These are phyloP conservation scores for Myotis daubentonii DNA, from an alignment of 2,797 vertebrate genomes.

Conservation along the genomic window DNA sequence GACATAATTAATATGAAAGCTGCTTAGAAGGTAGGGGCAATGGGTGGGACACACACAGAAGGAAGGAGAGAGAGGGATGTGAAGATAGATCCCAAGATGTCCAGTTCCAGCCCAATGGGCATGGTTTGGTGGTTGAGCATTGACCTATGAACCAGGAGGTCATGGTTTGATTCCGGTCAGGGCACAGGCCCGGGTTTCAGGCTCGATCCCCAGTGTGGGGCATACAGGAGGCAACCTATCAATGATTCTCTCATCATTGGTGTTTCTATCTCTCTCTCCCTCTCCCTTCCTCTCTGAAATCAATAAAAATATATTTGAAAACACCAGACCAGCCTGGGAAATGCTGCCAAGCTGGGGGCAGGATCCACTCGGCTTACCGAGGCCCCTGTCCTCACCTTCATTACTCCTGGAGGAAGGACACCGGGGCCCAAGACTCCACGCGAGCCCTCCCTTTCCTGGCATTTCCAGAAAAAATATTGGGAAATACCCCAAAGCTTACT, in stretches of 20 bases:
- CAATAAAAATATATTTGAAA: too few species aligned
- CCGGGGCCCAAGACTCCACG: neutral
- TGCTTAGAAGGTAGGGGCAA: neutral
- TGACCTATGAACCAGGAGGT: too few species aligned
- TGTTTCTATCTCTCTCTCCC: too few species aligned
- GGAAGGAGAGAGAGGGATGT: neutral
- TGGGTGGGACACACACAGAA: neutral
- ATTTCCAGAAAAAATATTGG: neutral
- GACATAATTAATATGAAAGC: neutral
- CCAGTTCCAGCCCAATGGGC: neutral
- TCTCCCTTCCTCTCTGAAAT: too few species aligned
- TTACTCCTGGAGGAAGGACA: neutral
- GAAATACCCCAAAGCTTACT: neutral
- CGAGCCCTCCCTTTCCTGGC: neutral
- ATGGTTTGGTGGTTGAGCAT: too few species aligned
- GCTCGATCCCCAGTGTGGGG: too few species aligned
- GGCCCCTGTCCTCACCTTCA: neutral
- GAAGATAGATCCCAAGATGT: neutral
- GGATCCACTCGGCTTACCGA: neutral
- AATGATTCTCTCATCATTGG: too few species aligned
- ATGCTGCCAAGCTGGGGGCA: neutral
- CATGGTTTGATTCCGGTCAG: too few species aligned
- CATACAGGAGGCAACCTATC: too few species aligned
- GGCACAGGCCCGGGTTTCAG: too few species aligned
- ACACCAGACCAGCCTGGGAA: neutral